phyloP scores from a whole-genome alignment of 53 echinoderm and acorn worm species.

The Paracentrotus lividus region DNA sequence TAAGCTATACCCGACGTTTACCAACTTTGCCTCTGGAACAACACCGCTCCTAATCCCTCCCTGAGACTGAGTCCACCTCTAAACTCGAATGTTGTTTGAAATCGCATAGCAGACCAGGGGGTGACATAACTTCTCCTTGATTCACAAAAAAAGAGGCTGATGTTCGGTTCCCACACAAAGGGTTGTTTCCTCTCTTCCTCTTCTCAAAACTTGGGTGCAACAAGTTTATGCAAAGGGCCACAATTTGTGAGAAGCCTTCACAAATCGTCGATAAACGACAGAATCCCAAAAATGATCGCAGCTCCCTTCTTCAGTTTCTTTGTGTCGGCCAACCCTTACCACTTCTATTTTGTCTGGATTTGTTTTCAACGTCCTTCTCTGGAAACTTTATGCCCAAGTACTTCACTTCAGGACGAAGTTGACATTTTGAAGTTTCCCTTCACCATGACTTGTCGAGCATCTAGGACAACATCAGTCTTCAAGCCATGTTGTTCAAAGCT shows the following conservation, averaged over 20 bases:
- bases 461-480: conserved; percentile 32
- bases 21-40: too few relatives aligned
- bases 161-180: too few relatives aligned
- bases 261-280: conserved; percentile 68
- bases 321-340: conserved; percentile 51
- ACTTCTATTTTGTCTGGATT: conserved; percentile 36
- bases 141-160: too few relatives aligned
- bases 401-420: conserved; percentile 49
- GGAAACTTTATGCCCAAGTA: conserved; percentile 67
- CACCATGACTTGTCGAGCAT: conserved; percentile 53
- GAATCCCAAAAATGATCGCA: conserved; percentile 62
- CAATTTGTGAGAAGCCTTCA: conserved; percentile 68
- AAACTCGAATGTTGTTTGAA: too few relatives aligned
- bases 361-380: conserved; percentile 32
- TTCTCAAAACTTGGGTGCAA: too few relatives aligned
- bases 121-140: too few relatives aligned
- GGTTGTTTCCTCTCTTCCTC: too few relatives aligned
- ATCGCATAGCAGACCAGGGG: too few relatives aligned
- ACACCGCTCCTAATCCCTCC: too few relatives aligned
- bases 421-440: conserved; percentile 80
- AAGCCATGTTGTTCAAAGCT: conserved; percentile 62
- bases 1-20: too few relatives aligned
- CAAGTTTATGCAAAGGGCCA: conserved; percentile 66
- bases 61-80: too few relatives aligned
- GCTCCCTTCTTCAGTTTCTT: conserved; percentile 38